These are phyloP conservation scores for Ernsta delagoae DNA, from an alignment of 2,888 invertebrate species.

Conservation along the genomic window DNA sequence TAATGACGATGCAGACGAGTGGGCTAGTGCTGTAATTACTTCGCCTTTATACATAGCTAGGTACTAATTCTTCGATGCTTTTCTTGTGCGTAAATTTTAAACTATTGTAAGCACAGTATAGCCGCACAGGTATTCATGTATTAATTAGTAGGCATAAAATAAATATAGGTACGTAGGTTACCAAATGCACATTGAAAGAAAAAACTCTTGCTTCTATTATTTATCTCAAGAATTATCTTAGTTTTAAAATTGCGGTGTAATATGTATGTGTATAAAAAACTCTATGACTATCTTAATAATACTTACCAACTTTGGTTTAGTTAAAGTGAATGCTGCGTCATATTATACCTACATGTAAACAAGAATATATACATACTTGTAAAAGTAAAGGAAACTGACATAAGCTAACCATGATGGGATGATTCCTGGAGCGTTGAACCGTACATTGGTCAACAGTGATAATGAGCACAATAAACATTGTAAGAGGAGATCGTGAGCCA, in stretches of 20 bases:
- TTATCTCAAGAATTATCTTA: too few species aligned
- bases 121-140: neutral
- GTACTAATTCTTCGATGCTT: constrained; percentile 58
- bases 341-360: too few species aligned
- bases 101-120: constrained; percentile 60
- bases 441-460: constrained; percentile 58
- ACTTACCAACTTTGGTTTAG: too few species aligned
- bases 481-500: constrained; percentile 72
- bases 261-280: too few species aligned
- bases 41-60: constrained; percentile 72
- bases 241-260: too few species aligned
- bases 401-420: constrained; percentile 37
- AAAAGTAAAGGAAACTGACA: constrained; percentile 13
- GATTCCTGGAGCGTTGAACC: constrained; percentile 71
- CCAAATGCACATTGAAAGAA: neutral
- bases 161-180: neutral
- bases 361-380: neutral
- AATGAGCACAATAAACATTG: constrained; percentile 74
- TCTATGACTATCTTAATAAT: too few species aligned
- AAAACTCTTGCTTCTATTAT: neutral
- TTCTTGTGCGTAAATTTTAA: constrained; percentile 78
- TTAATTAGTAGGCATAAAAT: constrained; percentile 13
- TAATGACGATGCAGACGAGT: constrained; percentile 82
- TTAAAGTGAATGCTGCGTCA: too few species aligned
- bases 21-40: constrained; percentile 83